A percentile compares a stretch with the other conserved stretches of the same genome.
phyloP scores from a whole-genome alignment of 2,113 vertebrate species.

The Crotalus tigris region DNA sequence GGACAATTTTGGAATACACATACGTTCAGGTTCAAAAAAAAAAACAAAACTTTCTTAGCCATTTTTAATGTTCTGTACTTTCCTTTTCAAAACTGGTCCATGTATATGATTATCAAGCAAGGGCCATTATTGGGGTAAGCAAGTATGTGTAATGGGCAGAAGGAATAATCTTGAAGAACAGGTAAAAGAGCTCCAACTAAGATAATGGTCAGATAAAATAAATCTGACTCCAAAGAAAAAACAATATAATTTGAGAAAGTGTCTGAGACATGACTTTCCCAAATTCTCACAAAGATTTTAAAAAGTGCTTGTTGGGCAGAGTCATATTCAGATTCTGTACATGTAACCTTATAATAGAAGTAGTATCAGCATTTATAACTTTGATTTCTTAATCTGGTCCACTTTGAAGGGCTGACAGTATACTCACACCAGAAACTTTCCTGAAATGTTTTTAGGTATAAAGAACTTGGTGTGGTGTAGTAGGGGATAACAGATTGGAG shows the following conservation, averaged over 20 bases:
- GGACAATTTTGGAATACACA: background rate
- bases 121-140: background rate
- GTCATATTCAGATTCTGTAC: background rate
- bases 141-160: background rate
- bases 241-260: background rate
- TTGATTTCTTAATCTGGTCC: background rate
- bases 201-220: background rate
- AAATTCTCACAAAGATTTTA: background rate
- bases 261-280: background rate
- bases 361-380: background rate
- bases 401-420: background rate
- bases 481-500: background rate
- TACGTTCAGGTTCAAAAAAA: background rate
- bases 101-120: background rate
- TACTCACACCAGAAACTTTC: background rate
- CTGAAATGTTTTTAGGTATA: background rate
- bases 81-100: background rate
- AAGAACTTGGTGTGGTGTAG: background rate
- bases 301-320: background rate
- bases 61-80: background rate
- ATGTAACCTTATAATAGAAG: background rate
- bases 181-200: background rate
- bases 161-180: background rate
- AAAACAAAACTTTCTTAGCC: background rate
- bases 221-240: background rate